A percentile compares a stretch with the other conserved stretches of the same genome.
Evolutionary conservation across 2,888 invertebrate genomes (phyloP).

Genomic region (Poecilobothrus nobilitatus): DNA sequence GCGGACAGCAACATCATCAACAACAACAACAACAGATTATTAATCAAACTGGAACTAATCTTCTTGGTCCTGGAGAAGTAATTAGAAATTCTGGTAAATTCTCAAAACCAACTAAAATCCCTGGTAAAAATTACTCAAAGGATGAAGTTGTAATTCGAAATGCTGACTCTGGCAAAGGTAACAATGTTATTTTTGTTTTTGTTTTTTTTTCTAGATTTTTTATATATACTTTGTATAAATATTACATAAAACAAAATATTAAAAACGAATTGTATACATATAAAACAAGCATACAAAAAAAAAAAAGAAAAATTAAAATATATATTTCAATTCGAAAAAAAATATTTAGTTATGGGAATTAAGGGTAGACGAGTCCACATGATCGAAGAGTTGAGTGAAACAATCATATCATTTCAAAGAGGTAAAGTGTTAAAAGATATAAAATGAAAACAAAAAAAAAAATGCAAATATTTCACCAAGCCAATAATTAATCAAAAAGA

Average conservation of each 20-base stretch:
- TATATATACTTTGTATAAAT: neutral
- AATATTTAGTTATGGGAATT: slow-evolving; percentile 85
- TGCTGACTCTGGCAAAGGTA: slow-evolving; percentile 94
- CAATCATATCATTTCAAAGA: slow-evolving; percentile 98
- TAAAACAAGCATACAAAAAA: neutral
- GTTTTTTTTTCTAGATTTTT: neutral
- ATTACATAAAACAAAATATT: too few relatives aligned
- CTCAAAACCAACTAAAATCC: slow-evolving; percentile 78
- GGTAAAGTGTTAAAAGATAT: slow-evolving; percentile 54
- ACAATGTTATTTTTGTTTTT: slow-evolving; percentile 17
- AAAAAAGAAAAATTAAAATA: slow-evolving; percentile 23
- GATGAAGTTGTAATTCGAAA: slow-evolving; percentile 93
- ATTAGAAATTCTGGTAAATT: slow-evolving; percentile 84
- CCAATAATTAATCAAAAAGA: neutral
- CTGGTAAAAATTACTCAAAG: slow-evolving; percentile 88
- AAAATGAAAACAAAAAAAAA: neutral
- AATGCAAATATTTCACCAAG: neutral
- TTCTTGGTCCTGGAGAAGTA: slow-evolving; percentile 74
- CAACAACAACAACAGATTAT: slow-evolving; percentile 32
- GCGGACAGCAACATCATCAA: slow-evolving; percentile 38
- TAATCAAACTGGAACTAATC: slow-evolving; percentile 18
- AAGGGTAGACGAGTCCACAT: slow-evolving; percentile 96
- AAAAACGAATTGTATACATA: neutral
- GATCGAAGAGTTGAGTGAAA: slow-evolving; percentile 97
- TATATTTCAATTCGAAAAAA: slow-evolving; percentile 14